Evolutionary conservation across 1,140 invertebrate genomes (phyloP).

Genomic region (Spodoptera frugiperda): DNA sequence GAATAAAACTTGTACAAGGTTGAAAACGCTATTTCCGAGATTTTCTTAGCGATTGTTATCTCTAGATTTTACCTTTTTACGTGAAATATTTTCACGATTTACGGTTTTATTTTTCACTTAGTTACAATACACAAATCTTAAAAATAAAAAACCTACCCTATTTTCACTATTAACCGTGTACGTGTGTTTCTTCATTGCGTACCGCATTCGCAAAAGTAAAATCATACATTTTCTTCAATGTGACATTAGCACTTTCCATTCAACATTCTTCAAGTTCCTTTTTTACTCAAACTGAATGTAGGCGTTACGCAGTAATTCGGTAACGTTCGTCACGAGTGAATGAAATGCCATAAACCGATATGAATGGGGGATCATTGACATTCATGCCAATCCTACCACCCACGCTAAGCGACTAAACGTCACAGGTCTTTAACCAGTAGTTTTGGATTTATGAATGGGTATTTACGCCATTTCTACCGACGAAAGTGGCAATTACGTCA

Average conservation of each 20-base stretch:
- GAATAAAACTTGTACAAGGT: background rate
- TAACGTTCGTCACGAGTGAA: conserved; percentile 13
- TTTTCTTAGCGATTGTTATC: no score
- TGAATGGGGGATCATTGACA: conserved; percentile 47
- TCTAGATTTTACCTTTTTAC: no score
- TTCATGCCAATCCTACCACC: conserved; percentile 51
- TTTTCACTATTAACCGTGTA: no score
- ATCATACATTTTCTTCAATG: background rate
- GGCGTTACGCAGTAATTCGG: conserved; percentile 4
- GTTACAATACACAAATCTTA: no score
- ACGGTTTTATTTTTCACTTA: no score
- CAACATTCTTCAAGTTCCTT: background rate
- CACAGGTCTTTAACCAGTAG: conserved; percentile 42
- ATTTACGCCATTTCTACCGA: conserved; percentile 16
- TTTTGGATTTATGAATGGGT: conserved; percentile 36
- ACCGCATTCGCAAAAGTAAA: no score
- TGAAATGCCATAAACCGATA: conserved; percentile 28
- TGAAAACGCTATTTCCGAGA: background rate
- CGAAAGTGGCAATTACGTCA: conserved; percentile 4
- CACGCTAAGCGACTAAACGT: conserved; percentile 47
- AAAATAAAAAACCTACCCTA: no score
- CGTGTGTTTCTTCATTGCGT: no score
- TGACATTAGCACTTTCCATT: background rate
- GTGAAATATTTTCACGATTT: no score
- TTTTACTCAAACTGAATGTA: background rate